These are phyloP conservation scores for Zaprionus inermis DNA, from an alignment of 1,140 invertebrate species.

Conservation along the genomic window DNA sequence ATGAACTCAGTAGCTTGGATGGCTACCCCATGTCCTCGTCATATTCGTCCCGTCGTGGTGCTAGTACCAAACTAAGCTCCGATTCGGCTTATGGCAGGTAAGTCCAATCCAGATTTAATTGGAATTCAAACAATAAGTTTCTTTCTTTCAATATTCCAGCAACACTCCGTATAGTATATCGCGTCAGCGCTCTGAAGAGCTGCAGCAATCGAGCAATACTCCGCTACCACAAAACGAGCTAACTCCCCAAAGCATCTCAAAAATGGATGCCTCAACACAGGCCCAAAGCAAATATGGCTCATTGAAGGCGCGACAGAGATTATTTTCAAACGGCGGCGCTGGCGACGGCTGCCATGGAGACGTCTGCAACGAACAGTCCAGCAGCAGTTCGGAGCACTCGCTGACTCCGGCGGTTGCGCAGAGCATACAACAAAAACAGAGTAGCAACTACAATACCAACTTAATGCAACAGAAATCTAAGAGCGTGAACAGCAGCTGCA, in stretches of 20 bases:
- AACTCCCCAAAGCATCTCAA: slow-evolving; percentile 37
- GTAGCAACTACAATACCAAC: slow-evolving; percentile 49
- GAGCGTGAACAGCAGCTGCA: slow-evolving; percentile 29
- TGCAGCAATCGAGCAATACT: slow-evolving; percentile 22
- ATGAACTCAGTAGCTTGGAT: slow-evolving; percentile 80
- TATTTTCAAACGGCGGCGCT: background rate
- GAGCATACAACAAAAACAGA: slow-evolving; percentile 29
- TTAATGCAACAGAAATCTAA: slow-evolving; percentile 28
- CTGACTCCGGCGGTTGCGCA: slow-evolving; percentile 4
- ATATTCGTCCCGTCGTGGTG: slow-evolving; percentile 62
- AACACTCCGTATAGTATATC: slow-evolving; percentile 70
- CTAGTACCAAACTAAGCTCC: slow-evolving; percentile 84
- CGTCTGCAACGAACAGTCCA: slow-evolving; percentile 39
- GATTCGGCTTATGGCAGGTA: slow-evolving; percentile 90
- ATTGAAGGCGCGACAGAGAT: slow-evolving; percentile 56
- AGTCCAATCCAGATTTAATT: slow-evolving; percentile 19
- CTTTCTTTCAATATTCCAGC: slow-evolving; percentile 39
- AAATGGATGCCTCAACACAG: slow-evolving; percentile 60
- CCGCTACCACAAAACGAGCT: slow-evolving; percentile 38
- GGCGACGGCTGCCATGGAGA: slow-evolving; percentile 15
- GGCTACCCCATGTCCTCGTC: slow-evolving; percentile 76
- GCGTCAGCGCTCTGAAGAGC: slow-evolving; percentile 69
- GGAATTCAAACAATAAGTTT: background rate
- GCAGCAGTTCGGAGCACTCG: slow-evolving; percentile 63
- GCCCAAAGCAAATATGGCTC: slow-evolving; percentile 60